These are phyloP conservation scores for Sisyra terminalis DNA, from an alignment of 2,888 invertebrate species.

Conservation along the genomic window DNA sequence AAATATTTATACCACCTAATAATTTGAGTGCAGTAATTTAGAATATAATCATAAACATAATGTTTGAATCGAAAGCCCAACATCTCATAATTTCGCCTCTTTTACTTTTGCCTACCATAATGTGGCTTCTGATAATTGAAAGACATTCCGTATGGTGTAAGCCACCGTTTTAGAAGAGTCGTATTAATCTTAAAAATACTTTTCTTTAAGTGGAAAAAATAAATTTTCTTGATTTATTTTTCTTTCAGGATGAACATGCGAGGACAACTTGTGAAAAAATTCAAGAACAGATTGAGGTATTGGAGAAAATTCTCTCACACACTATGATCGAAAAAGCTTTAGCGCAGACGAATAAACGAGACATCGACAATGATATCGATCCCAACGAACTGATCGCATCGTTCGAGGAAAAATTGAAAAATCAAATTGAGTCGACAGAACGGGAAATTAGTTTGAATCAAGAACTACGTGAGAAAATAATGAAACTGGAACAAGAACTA, in stretches of 20 bases:
- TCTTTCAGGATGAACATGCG: conserved; percentile 1
- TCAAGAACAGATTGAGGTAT: conserved; percentile 1
- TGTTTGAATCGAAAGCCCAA: too few species aligned
- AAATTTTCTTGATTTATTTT: too few species aligned
- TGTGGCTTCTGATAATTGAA: too few species aligned
- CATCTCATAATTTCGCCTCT: too few species aligned
- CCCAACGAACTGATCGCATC: conserved; percentile 13
- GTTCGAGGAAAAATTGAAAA: conserved; percentile 10
- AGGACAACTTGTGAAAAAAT: background rate
- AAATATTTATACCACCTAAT: too few species aligned
- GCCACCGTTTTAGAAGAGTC: too few species aligned
- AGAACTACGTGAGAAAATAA: conserved; percentile 19
- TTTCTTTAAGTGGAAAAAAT: too few species aligned
- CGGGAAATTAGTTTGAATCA: conserved; percentile 18
- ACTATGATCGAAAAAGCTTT: conserved; percentile 3
- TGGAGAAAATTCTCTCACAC: background rate
- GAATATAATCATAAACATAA: too few species aligned
- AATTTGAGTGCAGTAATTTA: too few species aligned
- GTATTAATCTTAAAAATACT: too few species aligned
- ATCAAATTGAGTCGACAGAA: conserved; percentile 14
- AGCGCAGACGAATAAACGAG: background rate
- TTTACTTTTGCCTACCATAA: too few species aligned
- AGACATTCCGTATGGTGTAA: too few species aligned
- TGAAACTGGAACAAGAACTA: conserved; percentile 25
- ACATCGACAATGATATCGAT: background rate